phyloP scores from a whole-genome alignment of 2,888 invertebrate species.

The Pseudococcus viburni region DNA sequence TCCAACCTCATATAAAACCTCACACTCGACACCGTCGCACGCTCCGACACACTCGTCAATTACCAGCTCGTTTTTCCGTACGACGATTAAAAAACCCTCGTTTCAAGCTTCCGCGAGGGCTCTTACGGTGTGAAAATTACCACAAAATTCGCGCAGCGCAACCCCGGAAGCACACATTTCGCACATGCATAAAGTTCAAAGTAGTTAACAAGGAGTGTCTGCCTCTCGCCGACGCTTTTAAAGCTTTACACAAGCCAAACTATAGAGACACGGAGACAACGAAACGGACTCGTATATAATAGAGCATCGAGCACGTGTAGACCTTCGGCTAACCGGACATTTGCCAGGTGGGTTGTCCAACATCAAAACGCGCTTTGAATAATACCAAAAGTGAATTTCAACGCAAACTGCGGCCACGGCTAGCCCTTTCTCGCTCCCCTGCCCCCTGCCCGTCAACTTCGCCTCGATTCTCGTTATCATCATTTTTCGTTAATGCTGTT shows the following conservation, averaged over 20 bases:
- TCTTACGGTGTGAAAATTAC: background rate
- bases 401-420: conserved; percentile 20
- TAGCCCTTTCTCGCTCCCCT: background rate
- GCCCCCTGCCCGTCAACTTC: background rate
- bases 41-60: too few species aligned
- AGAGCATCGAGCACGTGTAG: conserved; percentile 28
- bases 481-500: conserved; percentile 30
- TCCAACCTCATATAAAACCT: too few species aligned
- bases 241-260: conserved; percentile 6
- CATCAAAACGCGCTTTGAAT: conserved; percentile 51
- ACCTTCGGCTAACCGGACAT: conserved; percentile 51
- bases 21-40: too few species aligned
- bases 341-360: conserved; percentile 40
- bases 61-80: too few species aligned
- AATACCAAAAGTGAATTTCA: conserved; percentile 36
- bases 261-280: background rate
- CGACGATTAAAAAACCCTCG: too few species aligned
- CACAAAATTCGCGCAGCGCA: background rate
- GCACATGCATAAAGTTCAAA: conserved; percentile 45
- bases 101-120: background rate
- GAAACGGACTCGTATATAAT: background rate
- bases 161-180: conserved; percentile 31
- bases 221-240: background rate
- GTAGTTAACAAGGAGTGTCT: conserved; percentile 13
- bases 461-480: background rate